These are phyloP conservation scores for Halcyon chelicuti DNA, from an alignment of 2,797 vertebrate species.

Conservation along the genomic window DNA sequence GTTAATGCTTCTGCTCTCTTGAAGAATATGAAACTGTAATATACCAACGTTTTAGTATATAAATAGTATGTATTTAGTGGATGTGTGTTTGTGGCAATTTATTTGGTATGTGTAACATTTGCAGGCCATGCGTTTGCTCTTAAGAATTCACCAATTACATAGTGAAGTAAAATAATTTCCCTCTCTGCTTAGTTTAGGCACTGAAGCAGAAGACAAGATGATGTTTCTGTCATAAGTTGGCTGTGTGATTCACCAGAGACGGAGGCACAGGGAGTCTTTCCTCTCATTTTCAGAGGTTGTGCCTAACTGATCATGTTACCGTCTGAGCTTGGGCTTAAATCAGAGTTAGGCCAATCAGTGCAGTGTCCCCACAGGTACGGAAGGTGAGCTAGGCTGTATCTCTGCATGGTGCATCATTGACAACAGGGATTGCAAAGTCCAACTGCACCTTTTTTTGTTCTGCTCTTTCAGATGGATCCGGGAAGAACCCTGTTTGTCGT, in stretches of 20 bases:
- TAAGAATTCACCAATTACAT: background rate
- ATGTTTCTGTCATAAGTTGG: background rate
- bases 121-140: background rate
- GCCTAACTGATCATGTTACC: background rate
- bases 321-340: background rate
- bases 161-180: background rate
- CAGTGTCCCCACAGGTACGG: accelerated
- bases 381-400: background rate
- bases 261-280: background rate
- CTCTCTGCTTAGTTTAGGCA: background rate
- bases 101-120: background rate
- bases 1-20: background rate
- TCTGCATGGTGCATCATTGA: background rate
- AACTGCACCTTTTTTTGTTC: background rate
- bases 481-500: background rate
- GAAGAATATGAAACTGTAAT: background rate
- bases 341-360: background rate
- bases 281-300: background rate
- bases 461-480: background rate
- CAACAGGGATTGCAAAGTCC: background rate
- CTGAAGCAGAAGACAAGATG: background rate
- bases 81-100: background rate
- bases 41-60: background rate
- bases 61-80: background rate
- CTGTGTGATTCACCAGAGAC: background rate